These are phyloP conservation scores for Sogatella furcifera DNA, from an alignment of 1,140 invertebrate genomes.

Conservation along the genomic window DNA sequence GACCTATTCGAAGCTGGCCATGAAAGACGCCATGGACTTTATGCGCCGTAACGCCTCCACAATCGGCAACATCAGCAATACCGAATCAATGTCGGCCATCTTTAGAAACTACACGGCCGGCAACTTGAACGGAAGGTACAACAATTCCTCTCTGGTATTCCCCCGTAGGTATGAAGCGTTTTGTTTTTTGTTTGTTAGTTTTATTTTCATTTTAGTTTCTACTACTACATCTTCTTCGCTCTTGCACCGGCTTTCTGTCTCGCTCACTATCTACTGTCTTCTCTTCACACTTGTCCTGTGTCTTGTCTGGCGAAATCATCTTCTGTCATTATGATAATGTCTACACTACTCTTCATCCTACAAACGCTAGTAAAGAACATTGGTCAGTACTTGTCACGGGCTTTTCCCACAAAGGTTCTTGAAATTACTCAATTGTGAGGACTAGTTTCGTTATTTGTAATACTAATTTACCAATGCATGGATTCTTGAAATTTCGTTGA, in stretches of 20 bases:
- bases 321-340: no score
- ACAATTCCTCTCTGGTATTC: not conserved
- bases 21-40: conserved; percentile 86
- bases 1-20: conserved; percentile 85
- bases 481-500: no score
- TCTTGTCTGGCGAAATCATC: not conserved
- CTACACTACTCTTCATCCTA: no score
- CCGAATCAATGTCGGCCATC: conserved; percentile 80
- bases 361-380: no score
- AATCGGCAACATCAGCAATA: conserved; percentile 68
- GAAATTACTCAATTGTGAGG: no score
- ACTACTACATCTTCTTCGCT: no score
- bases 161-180: not conserved
- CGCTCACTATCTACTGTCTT: not conserved
- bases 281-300: not conserved
- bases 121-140: conserved; percentile 70
- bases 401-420: no score
- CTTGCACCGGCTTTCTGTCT: no score
- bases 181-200: conserved; percentile 6
- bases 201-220: not conserved
- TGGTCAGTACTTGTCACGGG: not conserved
- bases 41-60: conserved; percentile 75
- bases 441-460: no score
- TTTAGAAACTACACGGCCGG: conserved; percentile 76
- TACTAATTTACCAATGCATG: no score